Evolutionary conservation across 2,113 vertebrate species (phyloP).

Genomic region (Caranx ignobilis): DNA sequence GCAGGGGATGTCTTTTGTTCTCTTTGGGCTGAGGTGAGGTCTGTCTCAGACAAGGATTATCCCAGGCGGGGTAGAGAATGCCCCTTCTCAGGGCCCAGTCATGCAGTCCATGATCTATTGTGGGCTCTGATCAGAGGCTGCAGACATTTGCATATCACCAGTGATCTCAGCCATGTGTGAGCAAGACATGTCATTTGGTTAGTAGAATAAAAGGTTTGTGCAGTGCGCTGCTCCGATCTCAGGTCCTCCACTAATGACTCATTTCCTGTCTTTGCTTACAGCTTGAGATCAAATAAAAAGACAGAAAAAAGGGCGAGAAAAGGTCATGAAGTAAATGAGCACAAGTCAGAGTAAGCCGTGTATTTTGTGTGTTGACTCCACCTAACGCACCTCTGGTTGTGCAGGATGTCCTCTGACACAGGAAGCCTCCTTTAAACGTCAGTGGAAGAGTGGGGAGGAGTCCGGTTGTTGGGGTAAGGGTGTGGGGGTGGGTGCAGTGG

Average conservation of each 20-base stretch:
- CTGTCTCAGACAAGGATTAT: conserved; percentile 73
- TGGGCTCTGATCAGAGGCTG: conserved; percentile 58
- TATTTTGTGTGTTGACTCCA: conserved; percentile 25
- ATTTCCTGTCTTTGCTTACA: conserved; percentile 68
- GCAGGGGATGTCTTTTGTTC: conserved; percentile 71
- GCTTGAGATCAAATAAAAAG: conserved; percentile 38
- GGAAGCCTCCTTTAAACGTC: conserved; percentile 65
- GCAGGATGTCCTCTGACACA: conserved; percentile 71
- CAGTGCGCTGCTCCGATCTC: conserved; percentile 41
- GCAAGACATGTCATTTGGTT: conserved; percentile 16
- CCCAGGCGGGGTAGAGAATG: conserved; percentile 56
- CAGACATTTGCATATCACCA: conserved; percentile 68
- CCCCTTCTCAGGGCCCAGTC: conserved; percentile 50
- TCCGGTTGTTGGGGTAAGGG: neutral
- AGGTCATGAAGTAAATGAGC: conserved; percentile 28
- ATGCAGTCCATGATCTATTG: conserved; percentile 67
- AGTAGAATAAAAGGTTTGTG: conserved; percentile 19
- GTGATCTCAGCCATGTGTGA: conserved; percentile 39
- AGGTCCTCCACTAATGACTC: conserved; percentile 64
- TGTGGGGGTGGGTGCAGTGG: neutral
- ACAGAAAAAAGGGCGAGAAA: neutral
- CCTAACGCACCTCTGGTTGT: conserved; percentile 34
- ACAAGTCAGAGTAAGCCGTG: conserved; percentile 27
- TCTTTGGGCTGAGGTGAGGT: conserved; percentile 60
- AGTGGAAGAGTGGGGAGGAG: conserved; percentile 48